Percentiles rank a stretch among this genome's conserved stretches.
phyloP scores from a whole-genome alignment of 2,888 invertebrate species.

The Anoncus sp. region DNA sequence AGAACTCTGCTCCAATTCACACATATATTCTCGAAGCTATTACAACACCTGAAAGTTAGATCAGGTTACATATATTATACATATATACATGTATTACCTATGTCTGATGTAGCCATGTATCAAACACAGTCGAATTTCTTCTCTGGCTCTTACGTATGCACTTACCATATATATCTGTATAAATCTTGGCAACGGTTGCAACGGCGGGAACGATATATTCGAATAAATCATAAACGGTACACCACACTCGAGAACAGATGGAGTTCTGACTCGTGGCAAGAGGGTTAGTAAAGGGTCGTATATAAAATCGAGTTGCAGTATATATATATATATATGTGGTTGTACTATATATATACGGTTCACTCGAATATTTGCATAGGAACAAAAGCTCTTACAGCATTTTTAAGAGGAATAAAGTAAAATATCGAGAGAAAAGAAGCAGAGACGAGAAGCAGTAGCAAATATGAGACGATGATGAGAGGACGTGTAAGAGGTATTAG shows the following conservation, averaged over 20 bases:
- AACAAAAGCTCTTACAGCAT: slow-evolving; percentile 15
- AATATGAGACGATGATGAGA: slow-evolving; percentile 20
- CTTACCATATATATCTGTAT: slow-evolving; percentile 3
- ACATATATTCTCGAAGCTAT: slow-evolving; percentile 31
- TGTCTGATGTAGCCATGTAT: slow-evolving; percentile 15
- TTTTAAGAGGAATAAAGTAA: slow-evolving; percentile 20
- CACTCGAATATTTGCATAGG: slow-evolving; percentile 40
- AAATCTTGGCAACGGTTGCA: slow-evolving; percentile 41
- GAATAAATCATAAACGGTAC: slow-evolving; percentile 61
- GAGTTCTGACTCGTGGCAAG: slow-evolving; percentile 53
- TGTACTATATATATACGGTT: too few relatives aligned
- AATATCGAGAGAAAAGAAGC: too few relatives aligned
- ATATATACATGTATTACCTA: neutral
- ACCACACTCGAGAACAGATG: slow-evolving; percentile 59
- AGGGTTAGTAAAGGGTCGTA: slow-evolving; percentile 24
- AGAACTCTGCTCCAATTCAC: slow-evolving; percentile 9
- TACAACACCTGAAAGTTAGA: slow-evolving; percentile 25
- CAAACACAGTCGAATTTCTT: slow-evolving; percentile 44
- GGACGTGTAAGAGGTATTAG: slow-evolving; percentile 5
- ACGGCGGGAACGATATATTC: slow-evolving; percentile 43
- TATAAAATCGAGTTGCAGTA: slow-evolving; percentile 21
- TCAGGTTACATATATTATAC: slow-evolving; percentile 14
- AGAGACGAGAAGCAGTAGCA: neutral
- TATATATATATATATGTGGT: slow-evolving; percentile 9
- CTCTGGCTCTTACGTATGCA: slow-evolving; percentile 17